Conservation (phyloP, 2,113 vertebrate genomes). For the Entomyzon cyanotis region DNA sequence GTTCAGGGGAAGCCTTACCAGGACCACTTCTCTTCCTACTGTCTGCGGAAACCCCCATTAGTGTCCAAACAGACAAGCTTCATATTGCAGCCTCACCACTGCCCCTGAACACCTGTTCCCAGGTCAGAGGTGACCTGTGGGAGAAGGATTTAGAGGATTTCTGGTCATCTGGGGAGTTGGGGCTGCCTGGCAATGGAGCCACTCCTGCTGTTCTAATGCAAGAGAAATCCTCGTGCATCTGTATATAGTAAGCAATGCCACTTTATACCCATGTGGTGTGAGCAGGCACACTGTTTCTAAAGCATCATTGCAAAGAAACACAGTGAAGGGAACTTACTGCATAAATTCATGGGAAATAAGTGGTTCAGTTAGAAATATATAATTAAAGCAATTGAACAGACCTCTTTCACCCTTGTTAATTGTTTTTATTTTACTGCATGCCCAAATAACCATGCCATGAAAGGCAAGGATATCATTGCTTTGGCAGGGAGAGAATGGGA, state of each 20-base stretch:
- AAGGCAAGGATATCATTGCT: neutral
- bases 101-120: neutral
- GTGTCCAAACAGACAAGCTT: neutral
- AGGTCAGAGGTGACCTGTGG: neutral
- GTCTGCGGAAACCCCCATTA: neutral
- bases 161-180: accelerated
- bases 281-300: neutral
- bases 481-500: neutral
- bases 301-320: neutral
- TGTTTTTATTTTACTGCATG: neutral
- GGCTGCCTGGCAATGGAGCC: neutral
- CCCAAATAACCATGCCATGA: neutral
- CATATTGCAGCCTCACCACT: accelerated
- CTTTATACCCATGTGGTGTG: accelerated
- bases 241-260: neutral
- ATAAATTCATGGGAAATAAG: neutral
- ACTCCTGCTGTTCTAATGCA: neutral
- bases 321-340: neutral
- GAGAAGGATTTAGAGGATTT: neutral
- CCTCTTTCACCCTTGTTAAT: neutral
- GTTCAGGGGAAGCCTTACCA: neutral
- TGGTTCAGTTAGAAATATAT: neutral
- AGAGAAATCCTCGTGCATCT: neutral
- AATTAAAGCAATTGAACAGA: neutral
- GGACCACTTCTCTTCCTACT: neutral